phyloP scores from a whole-genome alignment of 1,140 invertebrate genomes.

The Zelostemma sp. region DNA sequence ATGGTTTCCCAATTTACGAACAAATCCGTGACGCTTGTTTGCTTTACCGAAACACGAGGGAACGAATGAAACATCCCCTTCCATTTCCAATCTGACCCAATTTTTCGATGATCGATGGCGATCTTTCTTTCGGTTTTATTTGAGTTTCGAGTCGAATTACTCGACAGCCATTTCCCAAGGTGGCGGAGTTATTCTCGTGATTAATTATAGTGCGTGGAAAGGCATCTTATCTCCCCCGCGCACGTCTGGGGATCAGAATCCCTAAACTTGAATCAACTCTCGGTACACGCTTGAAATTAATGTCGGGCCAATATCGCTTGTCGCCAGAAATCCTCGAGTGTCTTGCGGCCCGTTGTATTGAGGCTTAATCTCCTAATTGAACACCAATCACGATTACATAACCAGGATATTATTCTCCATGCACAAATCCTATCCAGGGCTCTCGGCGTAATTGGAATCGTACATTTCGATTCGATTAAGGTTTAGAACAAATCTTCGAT shows the following conservation, averaged over 20 bases:
- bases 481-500: background rate
- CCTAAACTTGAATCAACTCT: slow-evolving; percentile 63
- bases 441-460: slow-evolving; percentile 39
- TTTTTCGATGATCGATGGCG: too few relatives aligned
- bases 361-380: slow-evolving; percentile 51
- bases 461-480: too few relatives aligned
- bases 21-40: slow-evolving; percentile 59
- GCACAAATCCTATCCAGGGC: slow-evolving; percentile 41
- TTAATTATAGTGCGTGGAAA: slow-evolving; percentile 62
- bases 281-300: slow-evolving; percentile 66
- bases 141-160: background rate
- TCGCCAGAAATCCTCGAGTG: slow-evolving; percentile 41
- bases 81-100: too few relatives aligned
- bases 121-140: background rate
- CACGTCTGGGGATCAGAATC: slow-evolving; percentile 62
- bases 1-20: slow-evolving; percentile 65
- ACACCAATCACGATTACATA: slow-evolving; percentile 51
- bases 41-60: too few relatives aligned
- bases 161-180: slow-evolving; percentile 4
- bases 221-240: slow-evolving; percentile 67
- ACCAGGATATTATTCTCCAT: slow-evolving; percentile 43
- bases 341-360: slow-evolving; percentile 45
- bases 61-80: too few relatives aligned
- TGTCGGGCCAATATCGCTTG: slow-evolving; percentile 66
- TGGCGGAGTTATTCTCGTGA: slow-evolving; percentile 44